These are phyloP conservation scores for Athalia cordata DNA, from an alignment of 2,888 invertebrate species.

Conservation along the genomic window DNA sequence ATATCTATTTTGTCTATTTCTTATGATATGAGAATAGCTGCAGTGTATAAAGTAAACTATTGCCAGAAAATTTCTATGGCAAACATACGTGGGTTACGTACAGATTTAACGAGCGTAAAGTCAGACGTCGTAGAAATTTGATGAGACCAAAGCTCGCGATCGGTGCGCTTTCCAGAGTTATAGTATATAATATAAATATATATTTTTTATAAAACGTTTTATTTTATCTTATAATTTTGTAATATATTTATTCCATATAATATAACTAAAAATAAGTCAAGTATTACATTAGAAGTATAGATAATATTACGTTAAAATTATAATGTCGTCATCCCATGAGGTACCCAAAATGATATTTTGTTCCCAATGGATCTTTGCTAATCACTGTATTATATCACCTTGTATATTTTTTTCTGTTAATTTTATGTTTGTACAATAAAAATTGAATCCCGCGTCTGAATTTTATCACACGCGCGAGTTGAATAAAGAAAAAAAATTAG, in stretches of 20 bases:
- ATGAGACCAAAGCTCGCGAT: too few relatives aligned
- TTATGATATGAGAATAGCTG: background rate
- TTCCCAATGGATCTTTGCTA: background rate
- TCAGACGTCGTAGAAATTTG: background rate
- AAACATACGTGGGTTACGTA: background rate
- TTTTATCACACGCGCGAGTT: background rate
- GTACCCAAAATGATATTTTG: too few relatives aligned
- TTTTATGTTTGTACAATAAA: background rate
- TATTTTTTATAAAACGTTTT: too few relatives aligned
- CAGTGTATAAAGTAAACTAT: background rate
- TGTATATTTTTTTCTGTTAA: slow-evolving; percentile 38
- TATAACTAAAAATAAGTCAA: too few relatives aligned
- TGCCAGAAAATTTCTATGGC: slow-evolving; percentile 2
- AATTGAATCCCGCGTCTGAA: too few relatives aligned
- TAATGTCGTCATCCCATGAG: too few relatives aligned
- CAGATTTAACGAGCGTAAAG: background rate
- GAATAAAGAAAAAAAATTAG: background rate
- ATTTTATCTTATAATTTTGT: too few relatives aligned
- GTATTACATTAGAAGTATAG: too few relatives aligned
- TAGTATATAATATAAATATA: too few relatives aligned
- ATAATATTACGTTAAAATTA: too few relatives aligned
- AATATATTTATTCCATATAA: too few relatives aligned
- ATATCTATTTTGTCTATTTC: background rate
- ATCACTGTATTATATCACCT: slow-evolving; percentile 12
- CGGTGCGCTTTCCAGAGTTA: too few relatives aligned